Evolutionary conservation across 1,140 invertebrate species (phyloP), one percentile per base, ranked within the genome.

Genomic region (Magallana angulata): DNA sequence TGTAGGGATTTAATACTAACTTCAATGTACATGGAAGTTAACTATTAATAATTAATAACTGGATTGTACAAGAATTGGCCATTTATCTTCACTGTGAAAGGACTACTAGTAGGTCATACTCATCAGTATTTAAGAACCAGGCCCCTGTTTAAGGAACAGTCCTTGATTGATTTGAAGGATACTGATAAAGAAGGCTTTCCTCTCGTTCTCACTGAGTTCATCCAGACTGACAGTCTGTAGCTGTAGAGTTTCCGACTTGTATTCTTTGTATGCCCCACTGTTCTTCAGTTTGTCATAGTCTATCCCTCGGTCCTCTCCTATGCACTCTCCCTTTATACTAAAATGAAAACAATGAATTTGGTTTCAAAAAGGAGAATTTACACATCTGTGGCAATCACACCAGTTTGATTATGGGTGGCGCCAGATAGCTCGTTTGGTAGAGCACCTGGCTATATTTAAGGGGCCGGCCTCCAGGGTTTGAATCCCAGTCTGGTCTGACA

Each of bases 131-230:
- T 4, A 48, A 48, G 36, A 48, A 48, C 36, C 36, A 2, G 5
- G 36, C 36, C 36, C 36, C 1, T 48, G 36, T 48, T 48, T 48
- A 48, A 48, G 5, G 1, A 48, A 48, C 36, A 48, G 36, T 48
- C 36, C 36, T 48, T 48, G 36, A 48, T 48, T 48, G 36, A 62
- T 18, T 14, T 89, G 83, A 92, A 92, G 92, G 92, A 93, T 93
- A 93, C 92, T 93, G n/a, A 93, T 91, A 82, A 92, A 93, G 85
- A 93, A 93, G 24, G 88, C 92, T 86, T 91, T 92, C n/a, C 86
- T 89, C 64, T 92, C 90, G 12, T 76, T 68, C 57, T 92, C 91
- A 16, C 71, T 56, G 58, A 90, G 24, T 14, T 82, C 36, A 0
- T 88, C 88, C 56, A 93, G 62, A 16, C 90, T 84, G 9, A 92